A percentile compares a stretch with the other conserved stretches of the same genome.
phyloP scores from a whole-genome alignment of 2,113 vertebrate species.

The Gadus chalcogrammus region DNA sequence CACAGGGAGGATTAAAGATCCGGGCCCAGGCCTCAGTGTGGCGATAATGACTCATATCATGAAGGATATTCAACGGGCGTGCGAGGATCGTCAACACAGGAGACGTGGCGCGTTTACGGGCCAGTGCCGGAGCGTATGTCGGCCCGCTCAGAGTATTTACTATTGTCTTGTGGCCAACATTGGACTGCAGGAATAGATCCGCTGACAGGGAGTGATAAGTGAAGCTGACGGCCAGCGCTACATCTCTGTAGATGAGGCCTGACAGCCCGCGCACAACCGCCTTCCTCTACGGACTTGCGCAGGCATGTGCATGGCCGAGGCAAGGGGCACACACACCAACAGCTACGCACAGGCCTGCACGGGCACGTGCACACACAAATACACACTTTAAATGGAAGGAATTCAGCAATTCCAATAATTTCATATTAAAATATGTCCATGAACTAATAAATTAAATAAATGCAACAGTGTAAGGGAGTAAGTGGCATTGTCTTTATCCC shows the following conservation, averaged over 20 bases:
- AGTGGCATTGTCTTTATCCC: no score
- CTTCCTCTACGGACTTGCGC: background rate
- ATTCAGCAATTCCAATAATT: background rate
- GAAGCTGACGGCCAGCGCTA: conserved; percentile 39
- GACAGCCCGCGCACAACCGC: conserved; percentile 39
- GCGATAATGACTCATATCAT: no score
- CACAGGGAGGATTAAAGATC: no score
- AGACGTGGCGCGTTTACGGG: no score
- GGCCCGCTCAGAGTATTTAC: background rate
- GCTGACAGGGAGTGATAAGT: conserved; percentile 47
- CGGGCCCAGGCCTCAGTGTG: no score
- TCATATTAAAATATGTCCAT: no score
- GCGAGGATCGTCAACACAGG: no score
- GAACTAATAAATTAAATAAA: no score
- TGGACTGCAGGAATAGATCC: conserved; percentile 29
- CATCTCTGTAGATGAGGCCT: conserved; percentile 52
- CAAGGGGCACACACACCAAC: background rate
- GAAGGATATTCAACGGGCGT: no score
- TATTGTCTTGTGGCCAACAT: conserved; percentile 36
- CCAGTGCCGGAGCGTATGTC: no score
- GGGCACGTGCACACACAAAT: background rate
- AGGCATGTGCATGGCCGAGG: no score
- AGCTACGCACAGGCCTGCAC: background rate
- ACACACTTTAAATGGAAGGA: conserved; percentile 4
- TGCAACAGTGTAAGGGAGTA: no score